Evolutionary conservation across 2,113 vertebrate species (phyloP).

Genomic region (Eulemur macaco): DNA sequence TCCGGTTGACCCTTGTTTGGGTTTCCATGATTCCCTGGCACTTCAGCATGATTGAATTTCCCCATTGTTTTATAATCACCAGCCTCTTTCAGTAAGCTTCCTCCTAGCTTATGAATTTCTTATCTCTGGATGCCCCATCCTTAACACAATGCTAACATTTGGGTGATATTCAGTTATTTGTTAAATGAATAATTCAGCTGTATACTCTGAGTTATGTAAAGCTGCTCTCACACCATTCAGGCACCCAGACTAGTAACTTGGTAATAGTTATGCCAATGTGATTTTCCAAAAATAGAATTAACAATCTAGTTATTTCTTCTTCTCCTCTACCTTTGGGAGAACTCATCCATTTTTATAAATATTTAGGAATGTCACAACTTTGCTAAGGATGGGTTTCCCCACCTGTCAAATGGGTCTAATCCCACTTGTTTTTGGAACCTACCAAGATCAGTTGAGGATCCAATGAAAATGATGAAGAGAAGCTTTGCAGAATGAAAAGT

Average conservation of each 20-base stretch:
- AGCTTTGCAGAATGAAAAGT: not conserved
- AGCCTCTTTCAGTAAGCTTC: not conserved
- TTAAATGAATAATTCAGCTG: not conserved
- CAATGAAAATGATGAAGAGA: not conserved
- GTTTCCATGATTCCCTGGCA: not conserved
- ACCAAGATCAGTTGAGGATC: not conserved
- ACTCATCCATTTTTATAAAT: not conserved
- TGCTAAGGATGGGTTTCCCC: not conserved
- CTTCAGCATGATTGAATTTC: not conserved
- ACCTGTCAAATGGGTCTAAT: not conserved
- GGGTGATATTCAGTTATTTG: not conserved
- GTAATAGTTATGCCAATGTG: not conserved
- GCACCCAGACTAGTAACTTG: not conserved
- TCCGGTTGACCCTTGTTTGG: not conserved
- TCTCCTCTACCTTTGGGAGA: not conserved
- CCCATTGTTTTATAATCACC: not conserved
- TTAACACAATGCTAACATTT: not conserved
- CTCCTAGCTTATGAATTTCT: not conserved
- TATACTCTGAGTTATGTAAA: not conserved
- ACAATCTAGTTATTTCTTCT: not conserved
- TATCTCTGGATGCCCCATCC: not conserved
- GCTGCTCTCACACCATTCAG: not conserved
- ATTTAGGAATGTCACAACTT: not conserved
- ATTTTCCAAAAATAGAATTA: not conserved
- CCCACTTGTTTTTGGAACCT: not conserved